Conservation (phyloP, 2,797 vertebrate species). For the Sitta carolinensis region DNA sequence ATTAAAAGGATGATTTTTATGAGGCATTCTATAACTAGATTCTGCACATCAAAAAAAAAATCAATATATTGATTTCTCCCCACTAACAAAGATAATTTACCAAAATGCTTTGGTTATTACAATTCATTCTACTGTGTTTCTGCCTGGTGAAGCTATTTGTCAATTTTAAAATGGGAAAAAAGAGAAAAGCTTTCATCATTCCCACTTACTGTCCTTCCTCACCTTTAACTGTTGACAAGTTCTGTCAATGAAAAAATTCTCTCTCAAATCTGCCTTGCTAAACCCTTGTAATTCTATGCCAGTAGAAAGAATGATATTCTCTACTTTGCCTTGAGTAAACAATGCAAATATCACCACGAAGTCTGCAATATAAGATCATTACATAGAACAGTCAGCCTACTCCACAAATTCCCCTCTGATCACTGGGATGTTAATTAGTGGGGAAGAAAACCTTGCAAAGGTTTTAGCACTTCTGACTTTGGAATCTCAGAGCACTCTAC, state of each 20-base stretch:
- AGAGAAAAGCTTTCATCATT: neutral
- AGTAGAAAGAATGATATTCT: constrained; percentile 77
- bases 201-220: constrained; percentile 18
- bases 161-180: neutral
- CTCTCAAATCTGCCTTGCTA: constrained; percentile 76
- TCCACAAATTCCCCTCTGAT: neutral
- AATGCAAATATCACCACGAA: constrained; percentile 77
- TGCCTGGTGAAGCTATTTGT: constrained; percentile 36
- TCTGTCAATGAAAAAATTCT: constrained; percentile 83
- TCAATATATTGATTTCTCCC: constrained; percentile 38
- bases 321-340: constrained; percentile 79
- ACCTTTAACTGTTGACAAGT: constrained; percentile 74
- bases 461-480: neutral
- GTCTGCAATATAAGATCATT: neutral
- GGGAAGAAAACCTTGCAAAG: neutral
- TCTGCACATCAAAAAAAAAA: constrained; percentile 37
- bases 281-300: constrained; percentile 79
- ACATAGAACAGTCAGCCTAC: neutral
- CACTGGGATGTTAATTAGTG: neutral
- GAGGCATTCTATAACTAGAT: constrained; percentile 17
- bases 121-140: constrained; percentile 38
- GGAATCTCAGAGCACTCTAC: neutral
- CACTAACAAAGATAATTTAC: constrained; percentile 64
- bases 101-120: constrained; percentile 35
- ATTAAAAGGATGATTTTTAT: constrained; percentile 57